Conservation (phyloP, 2,888 invertebrate species). For the Harmothoe impar region DNA sequence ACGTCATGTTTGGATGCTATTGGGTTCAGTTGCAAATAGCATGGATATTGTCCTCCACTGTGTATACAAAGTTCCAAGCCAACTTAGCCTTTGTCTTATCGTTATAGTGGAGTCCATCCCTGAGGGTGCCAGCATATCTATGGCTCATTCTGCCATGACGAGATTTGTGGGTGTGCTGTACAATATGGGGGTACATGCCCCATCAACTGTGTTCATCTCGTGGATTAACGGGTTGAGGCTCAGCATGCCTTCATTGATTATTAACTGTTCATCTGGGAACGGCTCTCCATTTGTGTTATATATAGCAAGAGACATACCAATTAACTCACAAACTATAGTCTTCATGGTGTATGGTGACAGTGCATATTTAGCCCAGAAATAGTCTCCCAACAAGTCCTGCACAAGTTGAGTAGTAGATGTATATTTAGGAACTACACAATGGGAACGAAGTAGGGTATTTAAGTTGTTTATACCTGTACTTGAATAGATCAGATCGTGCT, state of each 20-base stretch:
- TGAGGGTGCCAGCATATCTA: background rate
- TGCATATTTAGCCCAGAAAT: too few species aligned
- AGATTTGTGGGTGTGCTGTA: background rate
- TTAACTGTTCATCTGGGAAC: background rate
- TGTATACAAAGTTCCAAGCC: background rate
- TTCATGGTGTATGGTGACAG: too few species aligned
- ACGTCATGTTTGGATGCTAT: background rate
- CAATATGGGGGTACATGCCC: background rate
- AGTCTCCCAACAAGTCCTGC: too few species aligned
- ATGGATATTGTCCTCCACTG: background rate
- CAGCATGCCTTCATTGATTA: background rate
- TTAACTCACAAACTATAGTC: background rate
- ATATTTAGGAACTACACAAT: too few species aligned
- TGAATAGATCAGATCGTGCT: too few species aligned
- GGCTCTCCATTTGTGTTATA: background rate
- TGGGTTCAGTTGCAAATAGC: background rate
- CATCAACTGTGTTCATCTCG: background rate
- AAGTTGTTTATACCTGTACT: too few species aligned
- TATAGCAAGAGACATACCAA: background rate
- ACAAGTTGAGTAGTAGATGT: too few species aligned
- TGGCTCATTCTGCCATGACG: background rate
- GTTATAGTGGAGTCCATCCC: background rate
- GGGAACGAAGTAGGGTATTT: too few species aligned
- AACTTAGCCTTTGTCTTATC: background rate
- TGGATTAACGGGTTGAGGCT: background rate